These are phyloP conservation scores for Saturnia pavonia DNA, from an alignment of 2,888 invertebrate species.

Conservation along the genomic window DNA sequence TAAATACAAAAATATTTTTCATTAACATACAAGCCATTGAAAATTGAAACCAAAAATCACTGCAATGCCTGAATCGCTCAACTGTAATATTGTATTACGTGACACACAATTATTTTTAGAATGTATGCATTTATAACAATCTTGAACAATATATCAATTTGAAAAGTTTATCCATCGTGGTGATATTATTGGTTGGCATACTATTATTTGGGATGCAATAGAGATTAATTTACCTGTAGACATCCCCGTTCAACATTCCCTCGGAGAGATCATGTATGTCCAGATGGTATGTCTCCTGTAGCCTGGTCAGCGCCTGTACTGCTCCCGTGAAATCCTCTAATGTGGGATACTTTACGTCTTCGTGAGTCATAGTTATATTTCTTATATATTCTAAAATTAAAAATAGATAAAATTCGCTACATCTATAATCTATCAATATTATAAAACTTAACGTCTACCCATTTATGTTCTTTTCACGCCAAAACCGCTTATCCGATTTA, in stretches of 20 bases:
- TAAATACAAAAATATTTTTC: no score
- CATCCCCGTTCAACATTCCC: constrained; percentile 93
- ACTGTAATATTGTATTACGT: no score
- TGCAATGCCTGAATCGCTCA: no score
- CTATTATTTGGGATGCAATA: not conserved
- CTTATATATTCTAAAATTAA: constrained; percentile 84
- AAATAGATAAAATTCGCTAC: not conserved
- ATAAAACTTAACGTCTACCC: no score
- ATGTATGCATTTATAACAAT: not conserved
- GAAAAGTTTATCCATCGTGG: not conserved
- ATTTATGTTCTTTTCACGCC: no score
- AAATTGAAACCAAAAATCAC: no score
- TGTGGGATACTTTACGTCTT: constrained; percentile 91
- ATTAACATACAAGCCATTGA: no score
- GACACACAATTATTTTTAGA: no score
- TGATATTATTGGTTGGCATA: not conserved
- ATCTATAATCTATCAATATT: no score
- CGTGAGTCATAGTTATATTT: constrained; percentile 88
- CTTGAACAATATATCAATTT: not conserved
- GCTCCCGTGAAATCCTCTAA: constrained; percentile 98
- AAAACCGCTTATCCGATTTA: no score
- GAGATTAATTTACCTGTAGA: constrained; percentile 83
- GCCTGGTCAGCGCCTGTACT: constrained; percentile 94
- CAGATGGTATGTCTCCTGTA: constrained; percentile 97
- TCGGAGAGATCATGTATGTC: constrained; percentile 89